Evolutionary conservation across 1,140 invertebrate species (phyloP), one percentile per base, ranked within the genome.

Genomic region (Danaus plexippus): DNA sequence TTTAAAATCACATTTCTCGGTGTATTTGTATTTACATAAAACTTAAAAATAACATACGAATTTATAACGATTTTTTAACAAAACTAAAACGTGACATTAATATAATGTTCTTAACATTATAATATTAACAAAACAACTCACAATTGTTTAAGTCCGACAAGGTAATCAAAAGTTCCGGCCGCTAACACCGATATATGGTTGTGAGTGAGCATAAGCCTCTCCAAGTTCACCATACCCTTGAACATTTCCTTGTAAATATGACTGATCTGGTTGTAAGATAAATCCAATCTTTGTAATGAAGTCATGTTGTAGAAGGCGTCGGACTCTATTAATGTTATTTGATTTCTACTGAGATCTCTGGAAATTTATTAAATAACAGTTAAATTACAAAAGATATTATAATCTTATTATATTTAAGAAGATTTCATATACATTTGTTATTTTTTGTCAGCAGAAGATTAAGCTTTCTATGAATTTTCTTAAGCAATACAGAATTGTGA

Each of bases 271-370:
- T 94, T 94, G 49, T 81, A 77, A 0, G 92, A 92, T 44, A 93
- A 80, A 78, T 93, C 92, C 75, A 94, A 85, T 61, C 89, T 89
- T 73, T 91, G 91, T n/a, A 94, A 79, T 56, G 90, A 90, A 41
- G 88, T 89, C 61, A 93, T 88, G 70, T 91, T 90, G 65, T 87
- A 88, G 67, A 94, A 96, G 47, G 92, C 91, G 76, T 93, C 90
- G n/a, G 90, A 88, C 74, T 93, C 90, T 62, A 97, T 92, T 18
- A 88, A 77, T 10, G 88, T 88, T 75, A 97, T 94, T 63, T 92
- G 89, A 77, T 97, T 97, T 71, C 91, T 90, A 69, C 92, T 94
- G 49, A 96, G 87, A 79, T 94, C 92, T 68, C 92, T 94, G 77
- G 22, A 32, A 32, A 32, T 32, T 2, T 32, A 32, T 32, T 32